phyloP scores from a whole-genome alignment of 2,888 invertebrate species.

The Pseudoips prasinana region DNA sequence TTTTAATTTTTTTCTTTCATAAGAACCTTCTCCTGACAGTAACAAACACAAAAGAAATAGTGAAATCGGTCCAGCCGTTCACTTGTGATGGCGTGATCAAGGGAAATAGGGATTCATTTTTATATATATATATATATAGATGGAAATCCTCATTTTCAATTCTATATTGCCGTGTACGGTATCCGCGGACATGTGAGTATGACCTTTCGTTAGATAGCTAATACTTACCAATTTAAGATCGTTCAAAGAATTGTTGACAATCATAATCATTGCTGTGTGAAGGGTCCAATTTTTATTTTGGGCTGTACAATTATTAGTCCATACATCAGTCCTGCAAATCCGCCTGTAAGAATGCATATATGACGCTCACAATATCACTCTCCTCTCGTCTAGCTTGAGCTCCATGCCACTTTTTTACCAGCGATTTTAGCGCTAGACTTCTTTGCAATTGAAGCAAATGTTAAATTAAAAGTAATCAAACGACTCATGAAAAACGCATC shows the following conservation, averaged over 20 bases:
- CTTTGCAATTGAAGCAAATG: conserved; percentile 18
- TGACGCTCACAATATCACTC: conserved; percentile 8
- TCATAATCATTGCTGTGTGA: conserved; percentile 7
- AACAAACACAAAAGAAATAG: too few relatives aligned
- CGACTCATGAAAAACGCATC: conserved; percentile 7
- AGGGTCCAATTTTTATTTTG: conserved; percentile 7
- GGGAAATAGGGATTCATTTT: too few relatives aligned
- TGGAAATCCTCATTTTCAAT: conserved; percentile 17
- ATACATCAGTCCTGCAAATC: conserved; percentile 9
- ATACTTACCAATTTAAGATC: conserved; percentile 11
- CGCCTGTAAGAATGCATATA: conserved; percentile 5
- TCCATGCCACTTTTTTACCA: conserved; percentile 9
- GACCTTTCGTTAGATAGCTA: conserved; percentile 16
- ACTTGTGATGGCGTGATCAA: too few relatives aligned
- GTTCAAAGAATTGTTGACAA: conserved; percentile 7
- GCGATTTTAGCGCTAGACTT: conserved; percentile 1
- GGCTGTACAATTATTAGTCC: conserved; percentile 9
- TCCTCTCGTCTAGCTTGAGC: conserved; percentile 8
- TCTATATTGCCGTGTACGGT: conserved; percentile 18
- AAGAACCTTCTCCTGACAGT: too few relatives aligned
- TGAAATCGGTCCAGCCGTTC: too few relatives aligned
- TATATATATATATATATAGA: too few relatives aligned
- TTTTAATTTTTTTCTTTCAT: too few relatives aligned
- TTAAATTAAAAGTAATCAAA: conserved; percentile 23
- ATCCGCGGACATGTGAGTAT: conserved; percentile 20